Evolutionary conservation across 2,797 vertebrate genomes (phyloP), one percentile per base, ranked within the genome.

Genomic region (Lithobates pipiens): DNA sequence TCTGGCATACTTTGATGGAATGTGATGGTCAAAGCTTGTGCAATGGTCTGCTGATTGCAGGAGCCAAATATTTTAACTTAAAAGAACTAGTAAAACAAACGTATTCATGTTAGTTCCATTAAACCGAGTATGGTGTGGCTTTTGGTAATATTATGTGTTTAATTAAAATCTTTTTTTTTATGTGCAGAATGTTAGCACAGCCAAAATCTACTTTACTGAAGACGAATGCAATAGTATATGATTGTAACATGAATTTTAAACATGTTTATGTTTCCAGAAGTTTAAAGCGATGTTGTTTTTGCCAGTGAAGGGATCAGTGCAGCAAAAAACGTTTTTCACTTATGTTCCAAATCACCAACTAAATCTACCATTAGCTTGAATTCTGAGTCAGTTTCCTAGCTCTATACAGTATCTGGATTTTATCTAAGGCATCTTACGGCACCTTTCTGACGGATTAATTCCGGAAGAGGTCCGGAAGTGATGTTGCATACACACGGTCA

Each of bases 1-100:
- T 72, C 79, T 77, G 85, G 85, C 85, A 72, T 79, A 82, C 84
- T 76, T 80, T 85, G 77, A 85, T 80, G 71, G 70, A 67, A 65
- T 36, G 25, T 77, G 39, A 78, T 46, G 27, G 29, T 27, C 67
- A 46, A 34, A 27, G 10, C 10, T 1, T 46, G 36, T 27, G 69
- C 70, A 85, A 80, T 68, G 44, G 18, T 32, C 78, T 34, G 71
- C 77, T 85, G 69, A 75, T 80, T 75, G 72, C 36, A 70, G 72
- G 67, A 75, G 29, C 18, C 42, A 80, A 81, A 76, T 57, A n/a
- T 36, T 80, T 80, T 61, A 42, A n/a, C 44, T 13, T 32, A 80
- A 75, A 74, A 84, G 3, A 57, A 73, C 57, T 36, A 80, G 61
- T 74, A 54, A 75, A 79, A 75, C 25, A 69, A 84, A 46, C 29